phyloP scores from a whole-genome alignment of 2,888 invertebrate species.

The Drosophila ustulata region DNA sequence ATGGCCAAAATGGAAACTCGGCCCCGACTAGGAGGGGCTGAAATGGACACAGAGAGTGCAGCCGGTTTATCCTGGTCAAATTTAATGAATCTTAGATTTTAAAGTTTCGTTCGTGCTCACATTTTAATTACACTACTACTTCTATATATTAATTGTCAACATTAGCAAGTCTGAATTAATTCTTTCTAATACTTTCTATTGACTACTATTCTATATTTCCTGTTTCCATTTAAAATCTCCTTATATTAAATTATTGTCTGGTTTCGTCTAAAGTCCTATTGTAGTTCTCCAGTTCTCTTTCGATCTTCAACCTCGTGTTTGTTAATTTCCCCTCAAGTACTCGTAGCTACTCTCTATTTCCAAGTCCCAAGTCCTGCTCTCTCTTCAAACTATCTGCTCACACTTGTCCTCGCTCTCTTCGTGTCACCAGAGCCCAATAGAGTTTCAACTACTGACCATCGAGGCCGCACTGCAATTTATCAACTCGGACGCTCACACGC shows the following conservation, averaged over 20 bases:
- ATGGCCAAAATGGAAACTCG: constrained; percentile 9
- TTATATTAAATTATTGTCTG: not conserved
- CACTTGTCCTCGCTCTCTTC: constrained; percentile 6
- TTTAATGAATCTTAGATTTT: not conserved
- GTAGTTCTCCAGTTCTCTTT: not conserved
- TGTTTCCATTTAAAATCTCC: not conserved
- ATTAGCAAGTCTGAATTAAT: not conserved
- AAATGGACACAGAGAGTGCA: constrained; percentile 10
- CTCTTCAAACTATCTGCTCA: not conserved
- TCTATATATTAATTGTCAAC: not conserved
- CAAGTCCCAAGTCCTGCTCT: not conserved
- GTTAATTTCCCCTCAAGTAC: not conserved
- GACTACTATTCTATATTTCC: not conserved
- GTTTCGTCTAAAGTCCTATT: not conserved
- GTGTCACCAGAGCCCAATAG: not conserved
- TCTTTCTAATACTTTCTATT: not conserved
- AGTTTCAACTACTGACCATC: constrained; percentile 4
- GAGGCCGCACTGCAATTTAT: constrained; percentile 5
- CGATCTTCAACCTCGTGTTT: not conserved
- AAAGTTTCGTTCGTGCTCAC: not conserved
- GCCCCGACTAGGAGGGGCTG: not conserved
- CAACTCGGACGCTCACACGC: constrained; percentile 19
- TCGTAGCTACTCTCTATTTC: not conserved
- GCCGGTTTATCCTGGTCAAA: not conserved
- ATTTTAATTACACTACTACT: not conserved